These are phyloP conservation scores for Bergia puertoricense DNA, from an alignment of 92 coral and sea anemone species.

Conservation along the genomic window DNA sequence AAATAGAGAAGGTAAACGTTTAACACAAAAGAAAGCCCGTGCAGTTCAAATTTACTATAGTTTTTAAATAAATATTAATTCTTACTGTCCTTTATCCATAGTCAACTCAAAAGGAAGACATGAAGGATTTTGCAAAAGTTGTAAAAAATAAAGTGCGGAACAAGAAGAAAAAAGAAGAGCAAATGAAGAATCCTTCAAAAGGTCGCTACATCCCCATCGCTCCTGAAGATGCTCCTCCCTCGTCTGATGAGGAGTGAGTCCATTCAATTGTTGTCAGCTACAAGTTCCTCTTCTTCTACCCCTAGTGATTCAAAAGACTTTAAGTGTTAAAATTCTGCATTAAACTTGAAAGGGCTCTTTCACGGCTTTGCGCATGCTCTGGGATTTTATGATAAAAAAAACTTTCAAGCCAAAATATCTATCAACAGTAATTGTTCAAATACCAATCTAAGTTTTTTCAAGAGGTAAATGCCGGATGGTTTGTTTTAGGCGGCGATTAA, in stretches of 20 bases:
- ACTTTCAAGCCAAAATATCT: too few relatives aligned
- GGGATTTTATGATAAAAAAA: too few relatives aligned
- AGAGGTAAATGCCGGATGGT: too few relatives aligned
- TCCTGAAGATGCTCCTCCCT: conserved; percentile 72
- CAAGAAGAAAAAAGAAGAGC: conserved; percentile 72
- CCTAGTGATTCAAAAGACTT: too few relatives aligned
- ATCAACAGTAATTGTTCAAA: too few relatives aligned
- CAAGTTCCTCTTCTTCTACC: too few relatives aligned
- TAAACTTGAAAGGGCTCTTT: too few relatives aligned
- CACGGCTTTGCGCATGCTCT: too few relatives aligned
- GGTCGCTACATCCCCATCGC: conserved; percentile 87
- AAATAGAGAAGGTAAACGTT: neutral
- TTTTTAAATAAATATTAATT: neutral
- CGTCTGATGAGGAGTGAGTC: conserved; percentile 90
- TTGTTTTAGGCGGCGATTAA: too few relatives aligned
- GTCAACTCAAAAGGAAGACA: conserved; percentile 98
- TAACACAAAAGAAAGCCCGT: too few relatives aligned
- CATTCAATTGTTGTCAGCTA: neutral
- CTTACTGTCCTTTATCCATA: conserved; percentile 19
- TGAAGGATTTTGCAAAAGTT: conserved; percentile 97
- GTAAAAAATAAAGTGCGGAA: conserved; percentile 93
- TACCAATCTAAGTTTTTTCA: too few relatives aligned
- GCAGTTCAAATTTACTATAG: neutral
- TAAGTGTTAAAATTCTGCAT: too few relatives aligned
- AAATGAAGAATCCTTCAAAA: conserved; percentile 68